Percentiles rank a stretch among this genome's conserved stretches.
phyloP scores from a whole-genome alignment of 2,797 vertebrate species.

The Artibeus lituratus region DNA sequence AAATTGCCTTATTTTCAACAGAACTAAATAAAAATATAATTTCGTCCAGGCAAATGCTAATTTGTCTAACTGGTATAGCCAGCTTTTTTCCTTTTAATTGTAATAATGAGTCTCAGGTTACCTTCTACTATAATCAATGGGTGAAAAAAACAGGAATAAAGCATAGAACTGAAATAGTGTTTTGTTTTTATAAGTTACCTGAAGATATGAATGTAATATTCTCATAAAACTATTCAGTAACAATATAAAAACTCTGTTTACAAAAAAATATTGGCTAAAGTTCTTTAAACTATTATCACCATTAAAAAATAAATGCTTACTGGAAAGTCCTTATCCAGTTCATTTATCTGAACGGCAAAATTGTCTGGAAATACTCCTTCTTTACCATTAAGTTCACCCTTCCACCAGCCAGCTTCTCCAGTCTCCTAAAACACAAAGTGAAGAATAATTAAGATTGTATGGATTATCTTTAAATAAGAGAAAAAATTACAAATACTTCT shows the following conservation, averaged over 20 bases:
- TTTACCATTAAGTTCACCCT: slow-evolving; percentile 90
- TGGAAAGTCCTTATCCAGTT: slow-evolving; percentile 91
- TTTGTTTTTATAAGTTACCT: slow-evolving; percentile 32
- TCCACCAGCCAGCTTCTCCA: slow-evolving; percentile 96
- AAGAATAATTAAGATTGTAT: not conserved
- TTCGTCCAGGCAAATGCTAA: slow-evolving; percentile 8
- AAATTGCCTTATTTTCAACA: not conserved
- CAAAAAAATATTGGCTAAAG: not conserved
- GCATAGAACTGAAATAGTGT: not conserved
- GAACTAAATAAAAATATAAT: not conserved
- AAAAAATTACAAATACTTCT: not conserved
- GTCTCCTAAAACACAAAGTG: slow-evolving; percentile 87
- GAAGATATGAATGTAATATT: slow-evolving; percentile 8
- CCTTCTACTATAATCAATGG: not conserved
- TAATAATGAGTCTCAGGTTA: not conserved
- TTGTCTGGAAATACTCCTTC: slow-evolving; percentile 96
- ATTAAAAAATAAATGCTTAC: slow-evolving; percentile 80
- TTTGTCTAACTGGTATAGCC: not conserved
- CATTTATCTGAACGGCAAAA: slow-evolving; percentile 88
- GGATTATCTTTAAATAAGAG: not conserved
- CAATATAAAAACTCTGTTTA: not conserved
- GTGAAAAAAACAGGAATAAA: not conserved
- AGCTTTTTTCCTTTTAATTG: not conserved
- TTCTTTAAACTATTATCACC: slow-evolving; percentile 67
- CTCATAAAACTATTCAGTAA: not conserved